These are phyloP conservation scores for Erethizon dorsatum DNA, from an alignment of 2,797 vertebrate species.

Conservation along the genomic window DNA sequence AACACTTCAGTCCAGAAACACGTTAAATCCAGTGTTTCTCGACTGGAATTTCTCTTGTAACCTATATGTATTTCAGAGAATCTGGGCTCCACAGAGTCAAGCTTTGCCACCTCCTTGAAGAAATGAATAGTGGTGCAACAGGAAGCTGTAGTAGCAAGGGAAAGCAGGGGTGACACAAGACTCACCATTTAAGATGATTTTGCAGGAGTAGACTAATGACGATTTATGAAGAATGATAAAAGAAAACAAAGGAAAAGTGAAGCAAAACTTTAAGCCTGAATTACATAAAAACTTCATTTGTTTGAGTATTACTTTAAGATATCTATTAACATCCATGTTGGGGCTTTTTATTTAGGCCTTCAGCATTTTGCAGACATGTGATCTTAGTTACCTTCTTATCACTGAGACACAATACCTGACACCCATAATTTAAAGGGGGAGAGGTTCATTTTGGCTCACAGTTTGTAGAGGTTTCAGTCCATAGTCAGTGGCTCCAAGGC, in stretches of 20 bases:
- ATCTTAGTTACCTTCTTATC: no score
- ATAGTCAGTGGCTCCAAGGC: no score
- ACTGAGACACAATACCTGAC: no score
- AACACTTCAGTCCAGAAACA: not conserved
- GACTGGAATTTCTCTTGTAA: not conserved
- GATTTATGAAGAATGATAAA: not conserved
- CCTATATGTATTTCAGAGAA: not conserved
- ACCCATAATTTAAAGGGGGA: no score
- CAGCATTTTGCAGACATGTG: not conserved
- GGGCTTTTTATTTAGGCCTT: not conserved
- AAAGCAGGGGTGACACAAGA: not conserved
- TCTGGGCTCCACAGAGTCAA: not conserved
- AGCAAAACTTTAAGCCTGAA: not conserved
- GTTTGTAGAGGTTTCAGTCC: no score
- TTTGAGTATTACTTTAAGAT: not conserved
- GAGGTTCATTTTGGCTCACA: no score
- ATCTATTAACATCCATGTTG: not conserved
- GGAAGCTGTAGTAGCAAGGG: not conserved
- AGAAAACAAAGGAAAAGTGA: not conserved
- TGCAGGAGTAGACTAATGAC: not conserved
- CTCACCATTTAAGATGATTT: not conserved
- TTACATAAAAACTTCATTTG: not conserved
- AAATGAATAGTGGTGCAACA: not conserved
- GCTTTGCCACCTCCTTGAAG: not conserved
- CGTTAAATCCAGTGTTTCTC: not conserved